phyloP scores from a whole-genome alignment of 2,113 vertebrate species.

The Cyprinus carpio region DNA sequence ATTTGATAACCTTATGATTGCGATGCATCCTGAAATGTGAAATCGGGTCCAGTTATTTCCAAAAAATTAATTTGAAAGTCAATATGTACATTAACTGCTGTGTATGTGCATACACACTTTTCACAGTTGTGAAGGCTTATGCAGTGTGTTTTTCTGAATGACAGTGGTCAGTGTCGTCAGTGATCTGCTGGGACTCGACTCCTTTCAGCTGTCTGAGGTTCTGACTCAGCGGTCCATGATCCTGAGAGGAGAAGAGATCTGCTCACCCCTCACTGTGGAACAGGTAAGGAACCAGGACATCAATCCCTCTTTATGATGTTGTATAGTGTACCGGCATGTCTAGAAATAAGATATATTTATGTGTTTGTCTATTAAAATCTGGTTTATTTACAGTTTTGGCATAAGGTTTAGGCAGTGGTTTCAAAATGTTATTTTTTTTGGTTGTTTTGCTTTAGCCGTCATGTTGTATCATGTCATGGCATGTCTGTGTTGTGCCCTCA shows the following conservation, averaged over 20 bases:
- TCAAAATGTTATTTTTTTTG: background rate
- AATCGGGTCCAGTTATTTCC: background rate
- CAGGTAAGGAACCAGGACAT: slow-evolving; percentile 74
- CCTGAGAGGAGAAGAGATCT: slow-evolving; percentile 56
- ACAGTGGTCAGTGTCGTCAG: slow-evolving; percentile 83
- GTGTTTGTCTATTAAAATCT: background rate
- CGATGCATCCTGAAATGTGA: background rate
- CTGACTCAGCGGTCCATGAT: slow-evolving; percentile 92
- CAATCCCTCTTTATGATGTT: background rate
- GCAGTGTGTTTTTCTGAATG: slow-evolving; percentile 26
- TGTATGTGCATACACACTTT: too few relatives aligned
- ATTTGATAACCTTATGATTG: background rate
- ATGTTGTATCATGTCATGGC: slow-evolving; percentile 3
- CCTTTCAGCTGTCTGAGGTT: slow-evolving; percentile 88
- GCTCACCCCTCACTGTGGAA: slow-evolving; percentile 90
- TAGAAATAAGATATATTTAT: too few relatives aligned
- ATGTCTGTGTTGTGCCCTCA: slow-evolving; percentile 16
- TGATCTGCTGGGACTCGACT: slow-evolving; percentile 87
- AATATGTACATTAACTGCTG: background rate
- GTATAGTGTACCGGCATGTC: background rate
- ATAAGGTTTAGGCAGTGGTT: background rate
- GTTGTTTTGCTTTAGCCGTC: background rate
- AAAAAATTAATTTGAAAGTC: background rate
- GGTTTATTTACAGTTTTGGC: background rate
- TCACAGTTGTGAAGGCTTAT: too few relatives aligned